Conservation (phyloP, 2,888 invertebrate genomes). For the Rhagonycha fulva region DNA sequence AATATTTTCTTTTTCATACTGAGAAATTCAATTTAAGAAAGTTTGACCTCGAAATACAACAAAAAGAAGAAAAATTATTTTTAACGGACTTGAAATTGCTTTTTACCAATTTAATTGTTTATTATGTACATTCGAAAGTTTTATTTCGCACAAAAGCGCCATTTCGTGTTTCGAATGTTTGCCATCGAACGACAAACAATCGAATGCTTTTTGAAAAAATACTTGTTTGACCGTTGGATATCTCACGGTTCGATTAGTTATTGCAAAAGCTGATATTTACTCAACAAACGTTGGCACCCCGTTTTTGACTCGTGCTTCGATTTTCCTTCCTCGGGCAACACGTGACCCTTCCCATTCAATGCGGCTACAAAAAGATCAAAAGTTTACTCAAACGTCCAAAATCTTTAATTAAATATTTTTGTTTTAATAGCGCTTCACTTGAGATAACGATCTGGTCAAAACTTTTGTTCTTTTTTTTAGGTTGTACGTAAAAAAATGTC, state of each 20-base stretch:
- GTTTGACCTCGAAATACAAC: not conserved
- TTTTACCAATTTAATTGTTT: not conserved
- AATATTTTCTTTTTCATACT: not conserved
- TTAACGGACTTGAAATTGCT: not conserved
- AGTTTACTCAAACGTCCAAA: slow-evolving; percentile 9
- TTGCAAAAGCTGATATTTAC: slow-evolving; percentile 17
- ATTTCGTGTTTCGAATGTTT: not conserved
- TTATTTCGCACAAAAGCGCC: not conserved
- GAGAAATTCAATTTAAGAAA: not conserved
- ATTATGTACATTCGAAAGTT: not conserved
- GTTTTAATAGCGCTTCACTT: not conserved
- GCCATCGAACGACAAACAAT: not conserved
- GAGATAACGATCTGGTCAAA: not conserved
- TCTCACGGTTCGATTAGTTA: slow-evolving; percentile 19
- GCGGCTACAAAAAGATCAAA: slow-evolving; percentile 14
- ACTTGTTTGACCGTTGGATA: not conserved
- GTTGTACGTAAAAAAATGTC: slow-evolving; percentile 74
- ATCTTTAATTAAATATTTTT: slow-evolving; percentile 11
- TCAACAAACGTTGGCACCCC: slow-evolving; percentile 3
- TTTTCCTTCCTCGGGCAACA: slow-evolving; percentile 15
- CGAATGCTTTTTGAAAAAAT: not conserved
- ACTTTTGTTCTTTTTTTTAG: slow-evolving; percentile 53
- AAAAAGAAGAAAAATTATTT: not conserved
- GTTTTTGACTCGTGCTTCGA: slow-evolving; percentile 16
- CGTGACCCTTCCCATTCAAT: slow-evolving; percentile 8